Conservation (phyloP, 2,113 vertebrate genomes). For the Hippopotamus amphibius region DNA sequence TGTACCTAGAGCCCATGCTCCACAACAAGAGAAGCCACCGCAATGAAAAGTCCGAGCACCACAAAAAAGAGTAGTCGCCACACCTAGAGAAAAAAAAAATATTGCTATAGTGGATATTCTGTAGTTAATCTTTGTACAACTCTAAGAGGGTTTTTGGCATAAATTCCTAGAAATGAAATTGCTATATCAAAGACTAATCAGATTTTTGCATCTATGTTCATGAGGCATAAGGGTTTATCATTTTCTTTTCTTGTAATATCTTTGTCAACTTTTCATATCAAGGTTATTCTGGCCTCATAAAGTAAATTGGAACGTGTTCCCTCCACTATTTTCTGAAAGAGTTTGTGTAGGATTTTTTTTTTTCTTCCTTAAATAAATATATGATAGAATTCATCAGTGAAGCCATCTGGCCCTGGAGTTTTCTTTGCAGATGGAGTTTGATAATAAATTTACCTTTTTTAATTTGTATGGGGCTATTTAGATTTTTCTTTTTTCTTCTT, state of each 20-base stretch:
- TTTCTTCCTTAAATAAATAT: constrained; percentile 25
- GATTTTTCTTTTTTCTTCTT: constrained; percentile 28
- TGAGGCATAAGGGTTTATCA: background rate
- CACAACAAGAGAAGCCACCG: background rate
- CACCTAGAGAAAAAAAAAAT: background rate
- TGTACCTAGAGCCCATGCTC: background rate
- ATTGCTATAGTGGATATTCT: background rate
- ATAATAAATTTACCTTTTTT: constrained; percentile 39
- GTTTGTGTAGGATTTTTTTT: constrained; percentile 8
- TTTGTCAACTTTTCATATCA: constrained; percentile 26
- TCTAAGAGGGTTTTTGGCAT: background rate
- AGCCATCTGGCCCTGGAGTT: background rate
- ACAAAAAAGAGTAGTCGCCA: background rate
- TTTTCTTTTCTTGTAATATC: constrained; percentile 23
- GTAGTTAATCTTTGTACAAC: constrained; percentile 18
- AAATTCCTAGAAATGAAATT: constrained; percentile 21
- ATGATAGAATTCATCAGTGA: background rate
- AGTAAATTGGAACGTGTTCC: background rate
- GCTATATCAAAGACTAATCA: background rate
- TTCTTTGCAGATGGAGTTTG: background rate
- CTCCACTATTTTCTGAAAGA: constrained; percentile 1
- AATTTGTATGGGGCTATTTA: background rate
- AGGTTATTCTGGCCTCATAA: background rate
- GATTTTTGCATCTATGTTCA: constrained; percentile 20
- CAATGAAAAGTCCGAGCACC: too few species aligned